phyloP scores from a whole-genome alignment of 1,140 invertebrate genomes.

The Mamestra configurata region DNA sequence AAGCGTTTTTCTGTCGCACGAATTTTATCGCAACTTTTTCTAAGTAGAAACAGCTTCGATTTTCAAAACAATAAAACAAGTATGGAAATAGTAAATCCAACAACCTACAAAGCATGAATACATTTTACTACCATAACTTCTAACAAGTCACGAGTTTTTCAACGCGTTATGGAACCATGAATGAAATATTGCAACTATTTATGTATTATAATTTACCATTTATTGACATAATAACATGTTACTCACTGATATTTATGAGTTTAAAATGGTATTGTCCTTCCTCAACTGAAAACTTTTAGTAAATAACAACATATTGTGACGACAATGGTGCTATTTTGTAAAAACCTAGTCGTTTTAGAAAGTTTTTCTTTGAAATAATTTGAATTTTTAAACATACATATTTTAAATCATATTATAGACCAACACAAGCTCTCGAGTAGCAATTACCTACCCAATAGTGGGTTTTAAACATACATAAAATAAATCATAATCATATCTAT shows the following conservation, averaged over 20 bases:
- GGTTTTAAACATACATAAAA: too few species aligned
- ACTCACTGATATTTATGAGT: neutral
- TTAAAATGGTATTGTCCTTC: neutral
- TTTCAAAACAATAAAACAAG: neutral
- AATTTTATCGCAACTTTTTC: too few species aligned
- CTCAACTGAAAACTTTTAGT: neutral
- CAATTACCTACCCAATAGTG: too few species aligned
- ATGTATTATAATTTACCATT: neutral
- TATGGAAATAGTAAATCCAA: too few species aligned
- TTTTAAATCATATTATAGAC: too few species aligned
- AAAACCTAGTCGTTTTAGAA: too few species aligned
- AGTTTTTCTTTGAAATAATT: too few species aligned
- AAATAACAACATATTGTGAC: neutral
- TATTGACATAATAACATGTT: neutral
- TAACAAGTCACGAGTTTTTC: conserved; percentile 2
- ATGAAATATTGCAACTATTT: conserved; percentile 7
- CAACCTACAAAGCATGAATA: conserved; percentile 19
- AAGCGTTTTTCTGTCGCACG: too few species aligned
- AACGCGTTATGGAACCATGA: neutral
- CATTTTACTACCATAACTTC: neutral
- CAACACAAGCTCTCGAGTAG: too few species aligned
- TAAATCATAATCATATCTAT: too few species aligned
- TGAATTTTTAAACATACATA: too few species aligned
- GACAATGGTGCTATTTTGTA: neutral
- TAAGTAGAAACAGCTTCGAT: neutral